Conservation (phyloP, 2,113 vertebrate genomes). For the Rhinolophus ferrumequinum region DNA sequence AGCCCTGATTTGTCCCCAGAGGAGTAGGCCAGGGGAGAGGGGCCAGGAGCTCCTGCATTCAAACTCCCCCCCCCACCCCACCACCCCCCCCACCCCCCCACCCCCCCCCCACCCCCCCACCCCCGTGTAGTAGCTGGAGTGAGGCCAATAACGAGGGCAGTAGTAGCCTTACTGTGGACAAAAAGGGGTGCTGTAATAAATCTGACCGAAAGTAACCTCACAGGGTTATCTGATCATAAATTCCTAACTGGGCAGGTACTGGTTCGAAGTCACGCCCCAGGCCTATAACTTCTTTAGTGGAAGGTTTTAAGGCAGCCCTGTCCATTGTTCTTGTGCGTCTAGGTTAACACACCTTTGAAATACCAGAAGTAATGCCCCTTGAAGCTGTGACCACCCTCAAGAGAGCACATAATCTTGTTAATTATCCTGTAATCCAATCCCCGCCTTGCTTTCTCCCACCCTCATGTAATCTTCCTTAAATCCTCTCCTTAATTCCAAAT, state of each 20-base stretch:
- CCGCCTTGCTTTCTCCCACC: not conserved
- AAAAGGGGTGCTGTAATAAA: not conserved
- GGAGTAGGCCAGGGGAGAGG: not conserved
- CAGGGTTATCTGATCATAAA: too few relatives aligned
- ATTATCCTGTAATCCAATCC: not conserved
- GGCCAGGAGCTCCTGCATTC: not conserved
- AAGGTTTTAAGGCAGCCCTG: not conserved
- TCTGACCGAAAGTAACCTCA: not conserved
- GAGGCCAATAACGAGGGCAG: not conserved
- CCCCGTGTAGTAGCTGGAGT: rapidly evolving
- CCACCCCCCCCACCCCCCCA: rapidly evolving
- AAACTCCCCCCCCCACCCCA: not conserved
- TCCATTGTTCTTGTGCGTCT: not conserved
- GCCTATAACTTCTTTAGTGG: not conserved
- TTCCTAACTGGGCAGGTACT: not conserved
- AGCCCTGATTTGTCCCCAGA: not conserved
- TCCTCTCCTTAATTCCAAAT: not conserved
- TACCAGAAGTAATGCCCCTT: not conserved
- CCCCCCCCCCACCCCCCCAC: rapidly evolving
- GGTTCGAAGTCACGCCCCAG: not conserved
- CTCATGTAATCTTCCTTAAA: not conserved
- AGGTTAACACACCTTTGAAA: too few relatives aligned
- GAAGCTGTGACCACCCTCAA: not conserved
- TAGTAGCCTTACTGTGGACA: not conserved
- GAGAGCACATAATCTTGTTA: not conserved